phyloP scores from a whole-genome alignment of 2,797 vertebrate genomes.

The Neoniphon sammara region DNA sequence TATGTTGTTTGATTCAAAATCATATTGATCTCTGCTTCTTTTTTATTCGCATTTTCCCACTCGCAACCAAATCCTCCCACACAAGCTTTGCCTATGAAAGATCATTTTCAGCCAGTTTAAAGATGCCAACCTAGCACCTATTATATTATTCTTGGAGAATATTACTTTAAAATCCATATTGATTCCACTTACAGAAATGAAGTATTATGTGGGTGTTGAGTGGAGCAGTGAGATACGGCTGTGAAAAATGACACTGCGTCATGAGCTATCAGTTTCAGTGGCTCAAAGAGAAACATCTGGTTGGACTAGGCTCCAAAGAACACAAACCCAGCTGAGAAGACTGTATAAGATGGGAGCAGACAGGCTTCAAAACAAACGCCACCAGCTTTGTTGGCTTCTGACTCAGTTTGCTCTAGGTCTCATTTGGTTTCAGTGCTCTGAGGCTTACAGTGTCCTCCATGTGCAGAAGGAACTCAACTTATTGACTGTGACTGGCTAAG shows the following conservation, averaged over 20 bases:
- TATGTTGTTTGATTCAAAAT: constrained; percentile 76
- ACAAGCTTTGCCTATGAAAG: constrained; percentile 67
- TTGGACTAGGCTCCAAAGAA: constrained; percentile 81
- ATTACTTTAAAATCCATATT: constrained; percentile 78
- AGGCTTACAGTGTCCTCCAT: constrained; percentile 44
- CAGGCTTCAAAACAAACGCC: constrained; percentile 78
- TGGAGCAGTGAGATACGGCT: constrained; percentile 67
- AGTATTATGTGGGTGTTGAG: constrained; percentile 82
- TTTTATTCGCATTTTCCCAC: constrained; percentile 64
- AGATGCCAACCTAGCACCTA: constrained; percentile 59
- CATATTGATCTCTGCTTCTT: constrained; percentile 73
- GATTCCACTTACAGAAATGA: constrained; percentile 79
- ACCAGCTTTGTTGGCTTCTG: constrained; percentile 73
- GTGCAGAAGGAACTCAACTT: constrained; percentile 38
- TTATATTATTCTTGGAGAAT: constrained; percentile 71
- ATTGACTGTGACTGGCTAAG: constrained; percentile 8
- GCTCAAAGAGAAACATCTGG: constrained; percentile 88
- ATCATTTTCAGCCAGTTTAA: constrained; percentile 71
- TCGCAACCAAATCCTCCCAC: constrained; percentile 74
- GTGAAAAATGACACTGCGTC: constrained; percentile 82
- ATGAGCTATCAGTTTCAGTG: constrained; percentile 84
- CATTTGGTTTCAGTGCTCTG: constrained; percentile 52
- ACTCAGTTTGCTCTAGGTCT: constrained; percentile 66
- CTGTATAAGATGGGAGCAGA: constrained; percentile 72
- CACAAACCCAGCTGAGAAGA: constrained; percentile 79